A percentile compares a stretch with the other conserved stretches of the same genome.
Conservation (phyloP, 2,797 vertebrate species). For the Megalops cyprinoides region DNA sequence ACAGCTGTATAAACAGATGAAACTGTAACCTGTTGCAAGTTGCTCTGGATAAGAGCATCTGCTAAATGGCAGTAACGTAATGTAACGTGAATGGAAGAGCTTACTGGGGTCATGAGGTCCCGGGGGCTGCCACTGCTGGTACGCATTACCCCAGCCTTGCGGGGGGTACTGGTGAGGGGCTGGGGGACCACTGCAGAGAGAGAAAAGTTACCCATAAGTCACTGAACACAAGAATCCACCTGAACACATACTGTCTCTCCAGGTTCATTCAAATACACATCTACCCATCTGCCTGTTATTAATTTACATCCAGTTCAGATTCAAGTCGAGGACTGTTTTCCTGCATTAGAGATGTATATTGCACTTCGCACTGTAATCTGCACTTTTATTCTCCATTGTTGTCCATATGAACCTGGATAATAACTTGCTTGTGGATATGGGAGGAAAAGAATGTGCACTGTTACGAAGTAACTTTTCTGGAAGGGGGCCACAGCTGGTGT, state of each 20-base stretch:
- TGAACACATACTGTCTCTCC: not conserved
- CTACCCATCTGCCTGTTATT: not conserved
- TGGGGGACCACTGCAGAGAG: slow-evolving; percentile 63
- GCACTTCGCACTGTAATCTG: not conserved
- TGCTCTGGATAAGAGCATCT: not conserved
- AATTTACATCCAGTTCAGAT: not conserved
- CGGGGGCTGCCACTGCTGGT: slow-evolving; percentile 79
- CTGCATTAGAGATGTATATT: not conserved
- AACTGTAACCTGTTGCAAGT: too few species aligned
- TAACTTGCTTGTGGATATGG: not conserved
- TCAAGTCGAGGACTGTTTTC: too few species aligned
- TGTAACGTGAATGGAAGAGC: slow-evolving; percentile 28
- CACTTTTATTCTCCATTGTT: not conserved
- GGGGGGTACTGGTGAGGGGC: slow-evolving; percentile 76
- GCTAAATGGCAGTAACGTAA: too few species aligned
- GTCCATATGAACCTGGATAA: not conserved
- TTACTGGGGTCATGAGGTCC: slow-evolving; percentile 79
- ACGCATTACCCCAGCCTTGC: slow-evolving; percentile 77
- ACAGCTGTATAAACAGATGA: too few species aligned
- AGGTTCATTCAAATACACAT: not conserved
- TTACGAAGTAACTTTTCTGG: too few species aligned
- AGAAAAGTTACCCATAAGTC: not conserved
- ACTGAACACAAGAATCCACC: not conserved
- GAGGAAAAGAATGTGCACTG: too few species aligned
- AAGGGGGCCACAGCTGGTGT: too few species aligned